These are phyloP conservation scores for Camptogramma bilineatum DNA, from an alignment of 2,888 invertebrate genomes.

Conservation along the genomic window DNA sequence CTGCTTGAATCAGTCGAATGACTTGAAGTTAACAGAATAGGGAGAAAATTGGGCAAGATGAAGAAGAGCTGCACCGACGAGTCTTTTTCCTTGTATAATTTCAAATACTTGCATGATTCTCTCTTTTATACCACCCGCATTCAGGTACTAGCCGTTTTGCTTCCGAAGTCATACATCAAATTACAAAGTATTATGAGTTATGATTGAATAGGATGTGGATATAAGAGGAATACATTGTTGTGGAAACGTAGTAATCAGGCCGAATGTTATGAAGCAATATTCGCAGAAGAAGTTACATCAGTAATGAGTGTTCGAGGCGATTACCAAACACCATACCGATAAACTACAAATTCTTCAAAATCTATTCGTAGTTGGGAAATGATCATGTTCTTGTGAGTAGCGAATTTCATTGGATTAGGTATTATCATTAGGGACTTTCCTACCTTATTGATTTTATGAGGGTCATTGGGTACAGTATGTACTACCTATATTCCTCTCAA, in stretches of 20 bases:
- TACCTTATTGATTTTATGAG: too few relatives aligned
- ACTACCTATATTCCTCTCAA: too few relatives aligned
- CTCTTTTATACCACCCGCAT: too few relatives aligned
- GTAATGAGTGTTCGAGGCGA: slow-evolving; percentile 20
- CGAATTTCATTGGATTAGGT: background rate
- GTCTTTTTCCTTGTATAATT: too few relatives aligned
- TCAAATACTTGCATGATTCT: too few relatives aligned
- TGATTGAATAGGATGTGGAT: slow-evolving; percentile 8
- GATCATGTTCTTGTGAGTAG: background rate
- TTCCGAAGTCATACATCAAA: too few relatives aligned
- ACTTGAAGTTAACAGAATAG: too few relatives aligned
- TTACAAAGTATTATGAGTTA: background rate
- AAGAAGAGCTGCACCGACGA: too few relatives aligned
- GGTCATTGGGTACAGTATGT: too few relatives aligned
- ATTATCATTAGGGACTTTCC: background rate
- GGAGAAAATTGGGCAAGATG: too few relatives aligned
- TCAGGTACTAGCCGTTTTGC: too few relatives aligned
- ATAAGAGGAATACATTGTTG: slow-evolving; percentile 26
- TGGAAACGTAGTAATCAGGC: slow-evolving; percentile 34
- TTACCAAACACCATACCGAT: slow-evolving; percentile 24
- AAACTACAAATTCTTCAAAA: slow-evolving; percentile 19
- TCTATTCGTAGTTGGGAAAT: slow-evolving; percentile 16
- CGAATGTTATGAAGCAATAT: slow-evolving; percentile 37
- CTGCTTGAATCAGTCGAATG: too few relatives aligned
- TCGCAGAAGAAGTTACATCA: slow-evolving; percentile 32